A percentile compares a stretch with the other conserved stretches of the same genome.
Evolutionary conservation across 2,888 invertebrate genomes (phyloP).

Genomic region (Hyposoter dolosus): DNA sequence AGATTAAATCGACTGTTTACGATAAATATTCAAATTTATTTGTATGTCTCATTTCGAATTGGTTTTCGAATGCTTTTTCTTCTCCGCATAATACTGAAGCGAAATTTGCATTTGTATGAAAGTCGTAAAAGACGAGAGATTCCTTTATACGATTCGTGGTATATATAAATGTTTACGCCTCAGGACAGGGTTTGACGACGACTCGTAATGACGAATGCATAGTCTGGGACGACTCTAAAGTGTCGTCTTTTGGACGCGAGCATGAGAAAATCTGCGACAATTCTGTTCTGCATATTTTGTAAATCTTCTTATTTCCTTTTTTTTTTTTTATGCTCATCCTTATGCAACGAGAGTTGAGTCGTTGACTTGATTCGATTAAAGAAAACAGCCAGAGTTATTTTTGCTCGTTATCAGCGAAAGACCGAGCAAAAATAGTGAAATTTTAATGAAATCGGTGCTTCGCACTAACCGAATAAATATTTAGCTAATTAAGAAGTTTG

Average conservation of each 20-base stretch:
- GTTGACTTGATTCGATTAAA: neutral
- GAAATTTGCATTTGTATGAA: slow-evolving; percentile 40
- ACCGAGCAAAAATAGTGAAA: neutral
- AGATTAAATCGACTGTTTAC: neutral
- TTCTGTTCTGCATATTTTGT: neutral
- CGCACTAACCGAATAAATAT: neutral
- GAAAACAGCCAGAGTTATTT: neutral
- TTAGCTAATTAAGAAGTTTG: neutral
- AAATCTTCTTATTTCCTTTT: neutral
- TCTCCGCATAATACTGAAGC: slow-evolving; percentile 27
- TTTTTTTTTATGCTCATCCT: neutral
- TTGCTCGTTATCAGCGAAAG: neutral
- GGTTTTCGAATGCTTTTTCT: neutral
- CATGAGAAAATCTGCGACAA: slow-evolving; percentile 13
- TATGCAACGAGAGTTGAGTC: neutral
- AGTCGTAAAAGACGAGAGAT: slow-evolving; percentile 56
- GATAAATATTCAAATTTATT: neutral
- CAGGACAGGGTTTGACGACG: slow-evolving; percentile 47
- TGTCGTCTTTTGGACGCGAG: neutral
- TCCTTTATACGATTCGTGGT: slow-evolving; percentile 60
- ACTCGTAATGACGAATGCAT: slow-evolving; percentile 54
- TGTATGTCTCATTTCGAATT: slow-evolving; percentile 1
- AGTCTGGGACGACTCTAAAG: slow-evolving; percentile 26
- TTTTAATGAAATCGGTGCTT: neutral
- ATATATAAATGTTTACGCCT: slow-evolving; percentile 63